A percentile compares a stretch with the other conserved stretches of the same genome.
phyloP scores from a whole-genome alignment of 1,140 invertebrate species.

The Prorops nasuta region DNA sequence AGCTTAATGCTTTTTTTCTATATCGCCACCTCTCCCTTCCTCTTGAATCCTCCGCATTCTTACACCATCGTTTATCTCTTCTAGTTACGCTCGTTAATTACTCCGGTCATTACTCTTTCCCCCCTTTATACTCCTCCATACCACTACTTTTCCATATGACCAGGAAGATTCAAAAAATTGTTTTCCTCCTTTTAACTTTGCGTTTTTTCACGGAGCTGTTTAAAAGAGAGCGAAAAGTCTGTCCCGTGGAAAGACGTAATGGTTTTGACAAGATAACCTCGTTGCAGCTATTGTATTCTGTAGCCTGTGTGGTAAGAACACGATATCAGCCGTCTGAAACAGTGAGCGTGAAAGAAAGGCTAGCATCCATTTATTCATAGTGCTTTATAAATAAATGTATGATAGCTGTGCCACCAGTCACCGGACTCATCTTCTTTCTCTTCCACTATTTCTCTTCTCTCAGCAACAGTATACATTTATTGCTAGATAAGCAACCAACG shows the following conservation, averaged over 20 bases:
- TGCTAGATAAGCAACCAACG: constrained; percentile 30
- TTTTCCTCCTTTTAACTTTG: no score
- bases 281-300: constrained; percentile 43
- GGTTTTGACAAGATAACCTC: constrained; percentile 37
- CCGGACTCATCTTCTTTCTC: constrained; percentile 23
- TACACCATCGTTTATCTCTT: no score
- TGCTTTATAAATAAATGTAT: constrained; percentile 56
- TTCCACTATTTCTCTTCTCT: constrained; percentile 17
- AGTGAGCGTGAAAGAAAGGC: constrained; percentile 36
- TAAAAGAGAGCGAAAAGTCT: no score
- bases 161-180: no score
- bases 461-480: constrained; percentile 33
- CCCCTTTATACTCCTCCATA: no score
- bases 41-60: no score
- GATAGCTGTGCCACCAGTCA: constrained; percentile 38
- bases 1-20: constrained; percentile 21
- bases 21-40: constrained; percentile 5
- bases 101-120: no score
- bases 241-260: constrained; percentile 21
- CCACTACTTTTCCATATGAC: no score
- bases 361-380: constrained; percentile 55
- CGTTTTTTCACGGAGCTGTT: no score
- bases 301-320: constrained; percentile 41
- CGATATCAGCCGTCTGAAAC: constrained; percentile 38
- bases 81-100: no score